Percentiles rank a stretch among this genome's conserved stretches.
These are phyloP conservation scores for Danio tinwini DNA, from an alignment of 2,797 vertebrate genomes.

Conservation along the genomic window DNA sequence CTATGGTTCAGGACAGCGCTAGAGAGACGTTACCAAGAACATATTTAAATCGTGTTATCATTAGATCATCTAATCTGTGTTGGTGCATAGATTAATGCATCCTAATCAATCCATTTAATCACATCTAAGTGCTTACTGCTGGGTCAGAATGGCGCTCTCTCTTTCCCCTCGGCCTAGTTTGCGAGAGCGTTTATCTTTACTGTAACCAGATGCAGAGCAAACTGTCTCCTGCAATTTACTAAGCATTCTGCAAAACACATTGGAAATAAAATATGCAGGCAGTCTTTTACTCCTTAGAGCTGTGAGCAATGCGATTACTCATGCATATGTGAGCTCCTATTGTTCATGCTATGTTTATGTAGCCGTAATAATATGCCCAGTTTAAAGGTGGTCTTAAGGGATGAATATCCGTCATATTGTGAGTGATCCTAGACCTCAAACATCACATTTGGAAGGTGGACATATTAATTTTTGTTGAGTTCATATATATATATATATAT, in stretches of 20 bases:
- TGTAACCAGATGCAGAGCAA: conserved; percentile 46
- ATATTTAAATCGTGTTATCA: conserved; percentile 19
- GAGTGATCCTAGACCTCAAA: conserved; percentile 25
- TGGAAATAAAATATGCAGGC: conserved; percentile 52
- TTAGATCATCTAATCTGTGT: conserved; percentile 21
- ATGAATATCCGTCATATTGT: conserved; percentile 11
- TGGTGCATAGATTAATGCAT: conserved; percentile 21
- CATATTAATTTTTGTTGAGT: conserved; percentile 42
- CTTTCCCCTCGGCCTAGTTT: conserved; percentile 36
- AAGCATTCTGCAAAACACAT: conserved; percentile 30
- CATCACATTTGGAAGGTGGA: conserved; percentile 2
- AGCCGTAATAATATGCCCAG: conserved; percentile 36
- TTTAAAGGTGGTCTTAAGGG: conserved; percentile 24
- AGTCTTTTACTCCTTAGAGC: conserved; percentile 34
- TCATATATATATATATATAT: conserved; percentile 8
- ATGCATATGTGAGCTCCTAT: conserved; percentile 38
- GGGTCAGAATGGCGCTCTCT: conserved; percentile 12
- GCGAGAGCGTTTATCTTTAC: conserved; percentile 10
- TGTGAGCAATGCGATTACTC: conserved; percentile 32
- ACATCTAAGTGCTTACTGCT: conserved; percentile 27
- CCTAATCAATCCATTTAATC: conserved; percentile 37
- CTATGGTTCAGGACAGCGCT: conserved; percentile 28
- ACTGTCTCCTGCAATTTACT: conserved; percentile 33
- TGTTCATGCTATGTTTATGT: conserved; percentile 45
- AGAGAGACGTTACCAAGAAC: conserved; percentile 19